phyloP scores from a whole-genome alignment of 2,888 invertebrate genomes.

The Dolichomitus sp. region DNA sequence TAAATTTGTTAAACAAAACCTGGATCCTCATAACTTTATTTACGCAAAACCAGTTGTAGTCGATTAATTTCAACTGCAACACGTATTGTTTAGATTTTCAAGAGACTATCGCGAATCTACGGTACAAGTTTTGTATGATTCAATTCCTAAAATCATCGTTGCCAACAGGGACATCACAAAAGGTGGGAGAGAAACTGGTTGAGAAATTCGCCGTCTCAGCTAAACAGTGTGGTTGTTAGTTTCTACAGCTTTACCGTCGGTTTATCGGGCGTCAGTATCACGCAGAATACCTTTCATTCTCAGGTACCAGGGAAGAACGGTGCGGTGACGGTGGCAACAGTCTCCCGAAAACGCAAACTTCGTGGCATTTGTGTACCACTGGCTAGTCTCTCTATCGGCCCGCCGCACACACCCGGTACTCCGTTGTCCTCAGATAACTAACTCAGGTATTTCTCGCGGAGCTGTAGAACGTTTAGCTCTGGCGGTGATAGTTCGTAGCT shows the following conservation, averaged over 20 bases:
- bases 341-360: slow-evolving; percentile 57
- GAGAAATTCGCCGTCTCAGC: slow-evolving; percentile 35
- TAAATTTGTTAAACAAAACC: too few relatives aligned
- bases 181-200: slow-evolving; percentile 4
- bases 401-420: slow-evolving; percentile 48
- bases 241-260: slow-evolving; percentile 43
- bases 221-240: slow-evolving; percentile 44
- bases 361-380: slow-evolving; percentile 23
- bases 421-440: slow-evolving; percentile 38
- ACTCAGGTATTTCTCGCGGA: slow-evolving; percentile 46
- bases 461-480: slow-evolving; percentile 41
- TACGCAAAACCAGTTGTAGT: too few relatives aligned
- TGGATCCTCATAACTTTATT: too few relatives aligned
- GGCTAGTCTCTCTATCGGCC: slow-evolving; percentile 55
- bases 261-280: slow-evolving; percentile 66
- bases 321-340: slow-evolving; percentile 31
- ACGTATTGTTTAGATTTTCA: too few relatives aligned
- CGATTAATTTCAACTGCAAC: too few relatives aligned
- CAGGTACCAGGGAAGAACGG: slow-evolving; percentile 57
- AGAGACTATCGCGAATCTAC: too few relatives aligned
- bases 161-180: not conserved
- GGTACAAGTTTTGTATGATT: too few relatives aligned
- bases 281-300: slow-evolving; percentile 64
- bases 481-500: slow-evolving; percentile 42
- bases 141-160: not conserved